Evolutionary conservation across 1,140 invertebrate species (phyloP), one percentile per base, ranked within the genome.

Genomic region (Penaeus vannamei): DNA sequence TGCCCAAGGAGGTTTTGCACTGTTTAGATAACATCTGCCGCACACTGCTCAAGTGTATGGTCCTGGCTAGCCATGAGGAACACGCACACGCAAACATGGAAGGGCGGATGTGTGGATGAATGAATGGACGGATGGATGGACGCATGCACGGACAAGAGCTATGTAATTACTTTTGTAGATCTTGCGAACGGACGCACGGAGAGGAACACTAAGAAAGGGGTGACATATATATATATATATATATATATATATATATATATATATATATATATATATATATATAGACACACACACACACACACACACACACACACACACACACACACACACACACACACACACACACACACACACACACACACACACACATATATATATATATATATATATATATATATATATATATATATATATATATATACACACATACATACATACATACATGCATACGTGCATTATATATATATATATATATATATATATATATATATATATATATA

Each of bases 241-340:
- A 66, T 66, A 66, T 66, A 66, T 66, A 66, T 66, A 66, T 66
- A 66, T 66, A 66, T 66, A 66, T 66, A 66, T 66, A 66, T 66
- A 66, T 66, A 23, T 66, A 66, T 66, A 66, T 66, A 66, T 66
- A 66, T 66, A 66, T 66, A 66, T 66, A 66, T 66, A 66, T 66
- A 66, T 66, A 66, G 2, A 66, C 7, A 66, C 7, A 66, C 7
- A 26, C 3, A 66, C 3, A 23, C 7, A 66, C 3, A 66, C 7
- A 23, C 7, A 26, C 26, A 23, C 64, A 66, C 7, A 66, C 64
- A 66, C 7, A 66, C 7, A 66, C 64, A 66, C 64, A 26, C 64
- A 66, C 64, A 66, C 64, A 66, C 7, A 7, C 7, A 66, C 7
- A 66, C 7, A 66, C 64, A 66, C 7, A 66, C 7, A 66, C 7